These are phyloP conservation scores for Oegoconia quadripuncta DNA, from an alignment of 2,888 invertebrate species.

Conservation along the genomic window DNA sequence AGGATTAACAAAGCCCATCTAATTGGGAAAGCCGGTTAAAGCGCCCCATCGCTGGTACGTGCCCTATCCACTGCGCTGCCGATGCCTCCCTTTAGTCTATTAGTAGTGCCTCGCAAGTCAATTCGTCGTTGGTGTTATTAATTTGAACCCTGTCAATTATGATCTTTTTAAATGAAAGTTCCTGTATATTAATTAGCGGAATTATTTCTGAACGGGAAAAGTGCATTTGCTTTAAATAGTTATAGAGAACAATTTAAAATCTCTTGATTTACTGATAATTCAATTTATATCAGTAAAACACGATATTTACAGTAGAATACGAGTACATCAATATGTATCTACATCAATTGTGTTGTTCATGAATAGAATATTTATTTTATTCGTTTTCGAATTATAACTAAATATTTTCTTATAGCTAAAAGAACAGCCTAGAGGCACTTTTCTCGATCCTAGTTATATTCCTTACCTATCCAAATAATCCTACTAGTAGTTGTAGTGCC, in stretches of 20 bases:
- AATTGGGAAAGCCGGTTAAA: no score
- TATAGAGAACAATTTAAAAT: no score
- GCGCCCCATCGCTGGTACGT: no score
- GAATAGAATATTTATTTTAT: no score
- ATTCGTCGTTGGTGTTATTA: conserved; percentile 58
- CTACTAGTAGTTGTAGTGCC: conserved; percentile 60
- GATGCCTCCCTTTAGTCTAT: conserved; percentile 36
- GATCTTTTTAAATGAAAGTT: conserved; percentile 41
- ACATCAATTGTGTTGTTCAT: no score
- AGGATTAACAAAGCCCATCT: no score
- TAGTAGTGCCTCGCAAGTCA: conserved; percentile 68
- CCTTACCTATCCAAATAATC: conserved; percentile 46
- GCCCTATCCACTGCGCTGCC: conserved; percentile 20
- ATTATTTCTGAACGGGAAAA: conserved; percentile 7
- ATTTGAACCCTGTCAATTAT: conserved; percentile 70
- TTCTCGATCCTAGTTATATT: conserved; percentile 42
- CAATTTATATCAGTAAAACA: no score
- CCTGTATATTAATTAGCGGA: conserved; percentile 22
- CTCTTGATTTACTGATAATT: no score
- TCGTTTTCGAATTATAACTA: neutral
- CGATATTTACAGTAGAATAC: no score
- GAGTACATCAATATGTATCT: no score
- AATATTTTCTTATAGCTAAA: neutral
- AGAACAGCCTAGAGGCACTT: conserved; percentile 35
- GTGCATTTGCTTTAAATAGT: no score